A percentile compares a stretch with the other conserved stretches of the same genome.
Evolutionary conservation across 2,888 invertebrate species (phyloP).

Genomic region (Rhopalosiphum nymphaeae): DNA sequence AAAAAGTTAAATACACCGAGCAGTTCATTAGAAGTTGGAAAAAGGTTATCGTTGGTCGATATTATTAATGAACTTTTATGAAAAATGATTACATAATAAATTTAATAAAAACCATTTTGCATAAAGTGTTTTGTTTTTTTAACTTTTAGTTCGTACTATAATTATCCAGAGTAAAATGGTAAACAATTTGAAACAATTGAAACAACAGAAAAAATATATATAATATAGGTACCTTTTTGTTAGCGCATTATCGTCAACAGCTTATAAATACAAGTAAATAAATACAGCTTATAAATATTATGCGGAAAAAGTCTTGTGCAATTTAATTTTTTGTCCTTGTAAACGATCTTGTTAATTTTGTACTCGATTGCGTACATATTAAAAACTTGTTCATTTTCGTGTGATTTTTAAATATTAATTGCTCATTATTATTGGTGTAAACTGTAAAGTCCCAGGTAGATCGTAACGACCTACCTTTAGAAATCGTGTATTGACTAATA

Average conservation of each 20-base stretch:
- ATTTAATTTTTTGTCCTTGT: conserved; percentile 1
- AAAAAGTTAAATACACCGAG: neutral
- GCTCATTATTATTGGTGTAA: neutral
- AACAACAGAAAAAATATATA: neutral
- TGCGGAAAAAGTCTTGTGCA: neutral
- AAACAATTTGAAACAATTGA: neutral
- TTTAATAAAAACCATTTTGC: conserved; percentile 10
- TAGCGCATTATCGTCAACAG: neutral
- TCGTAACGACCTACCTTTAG: conserved; percentile 36
- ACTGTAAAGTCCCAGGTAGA: neutral
- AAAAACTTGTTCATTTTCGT: neutral
- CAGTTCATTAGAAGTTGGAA: neutral
- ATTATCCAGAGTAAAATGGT: neutral
- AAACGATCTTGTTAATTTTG: neutral
- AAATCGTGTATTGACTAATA: conserved; percentile 19
- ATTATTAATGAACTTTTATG: conserved; percentile 6
- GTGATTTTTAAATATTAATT: neutral
- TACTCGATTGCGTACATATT: neutral
- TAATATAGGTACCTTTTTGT: neutral
- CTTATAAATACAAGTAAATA: neutral
- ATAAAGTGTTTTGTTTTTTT: neutral
- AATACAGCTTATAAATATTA: neutral
- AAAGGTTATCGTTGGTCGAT: conserved; percentile 14
- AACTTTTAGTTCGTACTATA: neutral
- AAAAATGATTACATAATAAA: conserved; percentile 13